phyloP scores from a whole-genome alignment of 2,888 invertebrate species.

The Platycnemis pennipes region DNA sequence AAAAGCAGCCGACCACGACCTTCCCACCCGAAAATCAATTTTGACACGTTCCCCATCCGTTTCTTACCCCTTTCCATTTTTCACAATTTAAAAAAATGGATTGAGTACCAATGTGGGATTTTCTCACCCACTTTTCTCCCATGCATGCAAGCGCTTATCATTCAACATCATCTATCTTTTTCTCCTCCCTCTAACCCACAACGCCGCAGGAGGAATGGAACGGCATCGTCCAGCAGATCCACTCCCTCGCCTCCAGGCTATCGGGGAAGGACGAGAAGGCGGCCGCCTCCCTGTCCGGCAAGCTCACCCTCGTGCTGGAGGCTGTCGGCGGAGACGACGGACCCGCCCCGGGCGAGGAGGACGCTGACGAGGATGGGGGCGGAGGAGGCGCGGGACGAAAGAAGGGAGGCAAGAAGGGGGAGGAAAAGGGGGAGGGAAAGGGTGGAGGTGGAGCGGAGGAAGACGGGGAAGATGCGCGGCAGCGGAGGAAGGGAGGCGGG shows the following conservation, averaged over 20 bases:
- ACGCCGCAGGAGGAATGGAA: conserved; percentile 68
- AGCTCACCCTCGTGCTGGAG: conserved; percentile 81
- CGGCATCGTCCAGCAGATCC: conserved; percentile 73
- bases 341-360: conserved; percentile 74
- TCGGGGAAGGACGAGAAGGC: conserved; percentile 70
- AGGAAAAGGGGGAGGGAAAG: conserved; percentile 76
- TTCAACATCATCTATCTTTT: background rate
- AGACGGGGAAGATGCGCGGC: conserved; percentile 77
- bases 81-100: background rate
- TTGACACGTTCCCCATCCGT: background rate
- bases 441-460: conserved; percentile 71
- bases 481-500: conserved; percentile 74
- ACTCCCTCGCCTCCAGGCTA: conserved; percentile 70
- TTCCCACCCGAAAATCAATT: background rate
- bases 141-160: background rate
- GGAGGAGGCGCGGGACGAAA: conserved; percentile 75
- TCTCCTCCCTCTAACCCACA: conserved; percentile 75
- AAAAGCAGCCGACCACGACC: background rate
- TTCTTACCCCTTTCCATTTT: background rate
- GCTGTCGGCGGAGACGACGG: conserved; percentile 78
- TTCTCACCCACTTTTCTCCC: background rate
- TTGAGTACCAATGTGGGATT: no score
- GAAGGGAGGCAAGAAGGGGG: conserved; percentile 73
- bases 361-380: conserved; percentile 77
- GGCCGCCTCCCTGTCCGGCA: conserved; percentile 74